Evolutionary conservation across 2,888 invertebrate genomes (phyloP), one percentile per base, ranked within the genome.

Genomic region (Cerastis leucographa): DNA sequence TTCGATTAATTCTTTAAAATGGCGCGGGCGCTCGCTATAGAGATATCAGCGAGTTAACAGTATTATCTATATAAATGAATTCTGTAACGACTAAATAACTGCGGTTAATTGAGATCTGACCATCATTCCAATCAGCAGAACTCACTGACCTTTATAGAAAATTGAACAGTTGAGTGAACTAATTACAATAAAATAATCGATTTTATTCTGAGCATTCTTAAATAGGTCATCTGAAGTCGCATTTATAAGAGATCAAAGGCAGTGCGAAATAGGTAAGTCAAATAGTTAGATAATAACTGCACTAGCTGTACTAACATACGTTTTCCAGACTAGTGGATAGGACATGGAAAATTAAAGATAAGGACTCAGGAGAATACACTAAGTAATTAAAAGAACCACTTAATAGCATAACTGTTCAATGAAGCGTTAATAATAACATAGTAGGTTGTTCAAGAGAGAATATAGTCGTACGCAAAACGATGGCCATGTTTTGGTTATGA

Each of bases 1-100:
- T 69, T 49, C 22, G 22, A 19, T 76, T 72, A 14, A 69, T 77
- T 67, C 71, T 75, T 68, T n/a, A 73, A 76, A 75, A 35, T 65
- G 66, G 51, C 65, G 35, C n/a, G n/a, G n/a, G n/a, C 35, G 65
- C n/a, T 42, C n/a, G 22, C 59, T 14, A 49, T 25, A 70, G 42
- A 72, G 71, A 69, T 69, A 79, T 85, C 68, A 73, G 54, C 72
- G 78, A 35, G 56, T 74, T 83, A 88, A 88, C 75, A 78, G 78
- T 80, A 81, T 86, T 80, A 84, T 81, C 84, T 81, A 59, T 66
- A 62, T 87, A 87, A 88, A 88, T 86, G 78, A 80, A 80, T 81
- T 87, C 67, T 73, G 68, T 79, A 74, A 76, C 74, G 78, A 74
- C 67, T 78, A 74, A 78, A 76, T 78, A 74, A 74, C 81, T 64